Base-by-base conservation (phyloP, 2,113 vertebrate species). In the Pachycephala philippinensis region DNA sequence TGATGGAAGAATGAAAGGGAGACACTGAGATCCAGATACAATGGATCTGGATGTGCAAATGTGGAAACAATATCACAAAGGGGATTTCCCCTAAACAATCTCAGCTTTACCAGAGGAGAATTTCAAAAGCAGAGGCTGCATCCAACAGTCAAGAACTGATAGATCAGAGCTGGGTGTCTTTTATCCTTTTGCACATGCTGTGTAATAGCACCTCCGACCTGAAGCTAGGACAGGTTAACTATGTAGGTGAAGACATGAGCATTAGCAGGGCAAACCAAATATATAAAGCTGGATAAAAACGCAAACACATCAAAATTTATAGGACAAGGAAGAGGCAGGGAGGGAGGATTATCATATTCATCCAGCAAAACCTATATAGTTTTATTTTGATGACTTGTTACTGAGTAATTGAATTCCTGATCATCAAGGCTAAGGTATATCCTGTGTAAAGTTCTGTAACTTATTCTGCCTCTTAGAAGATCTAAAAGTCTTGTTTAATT, bases 61-160 rank as follows among this genome's bases (percentile, higher is more conserved):
- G 4, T 47, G 19, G 53, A 44, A 89, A 90, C 2, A 59, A 33
- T 53, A 44, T 17, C n/a, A 26, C 18, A 53, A 44, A 64, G 11
- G 4, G 1, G 1, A 60, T 37, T 1, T 0, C 7, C 2, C 39
- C 18, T 35, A 74, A 84, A 64, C 8, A 50, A 19, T 47, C 33
- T 80, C 47, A 76, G 0, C 2, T 50, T 84, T 81, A 13, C 10
- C 16, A 21, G 21, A 60, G 13, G 7, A 89, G 17, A 59, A 79
- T 68, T 82, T 76, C 37, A 79, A 52, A 83, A 71, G 30, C 53
- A 84, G 30, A 79, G 8, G 12, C 61, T 70, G 31, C 15, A 59
- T 49, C 33, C 20, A 70, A 19, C 17, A 57, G 21, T 28, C 26
- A 71, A 72, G 45, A 54, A 44, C 7, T 20, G 49, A 60, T 22